phyloP scores from a whole-genome alignment of 1,140 invertebrate species.

The Danaus melanippus region DNA sequence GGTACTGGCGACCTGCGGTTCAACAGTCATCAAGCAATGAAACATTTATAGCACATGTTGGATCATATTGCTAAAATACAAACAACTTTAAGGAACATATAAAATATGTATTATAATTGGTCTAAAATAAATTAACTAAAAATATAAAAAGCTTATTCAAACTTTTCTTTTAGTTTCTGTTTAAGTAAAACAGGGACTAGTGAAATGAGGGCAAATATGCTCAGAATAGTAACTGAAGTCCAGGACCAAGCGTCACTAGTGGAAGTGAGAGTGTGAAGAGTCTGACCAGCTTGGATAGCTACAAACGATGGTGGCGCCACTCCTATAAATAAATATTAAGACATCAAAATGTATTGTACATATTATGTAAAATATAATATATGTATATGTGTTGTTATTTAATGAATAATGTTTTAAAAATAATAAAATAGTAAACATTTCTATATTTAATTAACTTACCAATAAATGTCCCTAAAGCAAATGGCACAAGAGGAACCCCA shows the following conservation, averaged over 20 bases:
- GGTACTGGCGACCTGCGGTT: slow-evolving; percentile 83
- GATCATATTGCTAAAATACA: slow-evolving; percentile 76
- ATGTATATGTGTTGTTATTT: too few species aligned
- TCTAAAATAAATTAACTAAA: slow-evolving; percentile 54
- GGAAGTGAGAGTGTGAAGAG: slow-evolving; percentile 92
- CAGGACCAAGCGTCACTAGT: slow-evolving; percentile 92
- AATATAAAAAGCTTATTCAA: slow-evolving; percentile 74
- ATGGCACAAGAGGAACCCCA: slow-evolving; percentile 93
- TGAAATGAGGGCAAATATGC: slow-evolving; percentile 85
- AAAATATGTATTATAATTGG: slow-evolving; percentile 48
- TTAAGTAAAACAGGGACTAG: slow-evolving; percentile 94
- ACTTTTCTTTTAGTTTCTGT: slow-evolving; percentile 84
- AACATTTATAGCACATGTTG: slow-evolving; percentile 79
- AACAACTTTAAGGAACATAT: slow-evolving; percentile 49
- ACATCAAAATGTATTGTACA: background rate
- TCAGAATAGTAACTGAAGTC: slow-evolving; percentile 86
- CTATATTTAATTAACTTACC: slow-evolving; percentile 71
- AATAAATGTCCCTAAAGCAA: slow-evolving; percentile 93
- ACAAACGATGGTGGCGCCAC: slow-evolving; percentile 98
- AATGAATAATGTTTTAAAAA: too few species aligned
- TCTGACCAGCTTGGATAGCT: slow-evolving; percentile 97
- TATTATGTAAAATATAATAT: too few species aligned
- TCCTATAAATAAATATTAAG: slow-evolving; percentile 75
- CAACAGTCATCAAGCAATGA: slow-evolving; percentile 73
- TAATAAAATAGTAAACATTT: too few species aligned